Percentiles rank a stretch among this genome's conserved stretches.
phyloP scores from a whole-genome alignment of 2,113 vertebrate genomes.

The Eidolon helvum region DNA sequence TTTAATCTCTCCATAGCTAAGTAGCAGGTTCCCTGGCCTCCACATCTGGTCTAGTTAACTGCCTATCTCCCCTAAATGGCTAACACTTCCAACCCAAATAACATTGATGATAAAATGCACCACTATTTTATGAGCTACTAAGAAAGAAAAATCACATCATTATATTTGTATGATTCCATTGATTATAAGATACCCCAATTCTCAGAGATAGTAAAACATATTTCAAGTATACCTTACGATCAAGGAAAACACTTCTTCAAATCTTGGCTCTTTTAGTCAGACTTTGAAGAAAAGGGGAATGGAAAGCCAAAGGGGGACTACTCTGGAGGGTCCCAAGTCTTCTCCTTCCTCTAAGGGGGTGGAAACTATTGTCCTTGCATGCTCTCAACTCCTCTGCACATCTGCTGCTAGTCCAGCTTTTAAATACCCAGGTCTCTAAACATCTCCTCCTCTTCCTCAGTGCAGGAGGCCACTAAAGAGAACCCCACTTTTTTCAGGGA shows the following conservation, averaged over 20 bases:
- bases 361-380: neutral
- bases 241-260: conserved; percentile 33
- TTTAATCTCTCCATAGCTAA: neutral
- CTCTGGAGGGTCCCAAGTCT: neutral
- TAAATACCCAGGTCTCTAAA: neutral
- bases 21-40: neutral
- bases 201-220: neutral
- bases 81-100: neutral
- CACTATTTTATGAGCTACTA: neutral
- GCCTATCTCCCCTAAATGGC: neutral
- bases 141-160: neutral
- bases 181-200: neutral
- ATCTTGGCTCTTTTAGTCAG: conserved; percentile 24
- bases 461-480: neutral
- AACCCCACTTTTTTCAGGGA: neutral
- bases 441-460: neutral
- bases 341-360: neutral
- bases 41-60: neutral
- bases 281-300: neutral
- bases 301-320: neutral
- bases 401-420: neutral
- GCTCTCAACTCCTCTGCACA: neutral
- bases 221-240: conserved; percentile 41
- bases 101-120: neutral
- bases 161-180: neutral